These are phyloP conservation scores for Meliscaeva auricollis DNA, from an alignment of 2,888 invertebrate species.

Conservation along the genomic window DNA sequence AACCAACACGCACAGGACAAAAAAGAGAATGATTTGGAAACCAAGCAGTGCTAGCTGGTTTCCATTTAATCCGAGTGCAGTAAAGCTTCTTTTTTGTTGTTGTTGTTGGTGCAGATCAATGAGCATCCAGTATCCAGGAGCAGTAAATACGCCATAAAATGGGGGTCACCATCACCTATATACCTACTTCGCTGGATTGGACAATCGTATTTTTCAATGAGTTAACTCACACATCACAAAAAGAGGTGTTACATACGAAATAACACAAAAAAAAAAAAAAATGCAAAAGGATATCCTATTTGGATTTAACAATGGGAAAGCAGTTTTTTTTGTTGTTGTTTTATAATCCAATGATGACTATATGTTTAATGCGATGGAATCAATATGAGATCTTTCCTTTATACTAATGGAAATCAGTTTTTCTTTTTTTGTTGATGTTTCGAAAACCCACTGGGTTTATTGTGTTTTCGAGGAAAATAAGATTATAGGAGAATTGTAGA, in stretches of 20 bases:
- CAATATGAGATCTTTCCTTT: neutral
- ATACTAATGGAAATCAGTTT: too few relatives aligned
- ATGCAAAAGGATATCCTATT: neutral
- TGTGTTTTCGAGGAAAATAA: too few relatives aligned
- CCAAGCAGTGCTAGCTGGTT: too few relatives aligned
- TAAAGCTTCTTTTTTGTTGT: neutral
- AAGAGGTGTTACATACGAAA: slow-evolving; percentile 1
- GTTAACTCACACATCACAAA: slow-evolving; percentile 6
- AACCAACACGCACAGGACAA: neutral
- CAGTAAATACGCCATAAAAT: slow-evolving; percentile 46
- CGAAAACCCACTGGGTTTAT: too few relatives aligned
- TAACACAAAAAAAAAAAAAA: neutral
- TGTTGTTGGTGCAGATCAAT: slow-evolving; percentile 30
- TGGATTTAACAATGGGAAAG: neutral
- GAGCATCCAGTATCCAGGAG: too few relatives aligned
- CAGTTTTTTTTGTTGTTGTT: too few relatives aligned
- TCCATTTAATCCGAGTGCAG: neutral
- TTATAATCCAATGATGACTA: slow-evolving; percentile 7
- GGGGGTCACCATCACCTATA: slow-evolving; percentile 11
- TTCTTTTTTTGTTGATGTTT: too few relatives aligned
- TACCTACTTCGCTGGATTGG: neutral
- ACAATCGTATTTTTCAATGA: neutral
- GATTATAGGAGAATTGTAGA: too few relatives aligned
- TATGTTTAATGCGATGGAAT: too few relatives aligned
- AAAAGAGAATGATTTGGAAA: too few relatives aligned